These are phyloP conservation scores for Magallana nippona DNA, from an alignment of 2,888 invertebrate genomes.

Conservation along the genomic window DNA sequence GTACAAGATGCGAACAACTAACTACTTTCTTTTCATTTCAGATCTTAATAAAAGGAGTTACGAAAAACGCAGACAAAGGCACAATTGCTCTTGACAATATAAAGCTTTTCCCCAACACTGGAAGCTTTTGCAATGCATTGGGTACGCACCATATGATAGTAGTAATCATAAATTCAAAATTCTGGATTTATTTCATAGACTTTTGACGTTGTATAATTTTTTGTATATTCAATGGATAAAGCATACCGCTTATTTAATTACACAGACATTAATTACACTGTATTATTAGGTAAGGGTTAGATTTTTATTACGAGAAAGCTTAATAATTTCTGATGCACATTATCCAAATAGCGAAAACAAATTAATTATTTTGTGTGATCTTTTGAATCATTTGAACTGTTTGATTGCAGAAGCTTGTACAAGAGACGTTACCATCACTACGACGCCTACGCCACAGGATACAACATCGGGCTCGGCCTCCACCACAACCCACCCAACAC, in stretches of 20 bases:
- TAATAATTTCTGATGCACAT: too few relatives aligned
- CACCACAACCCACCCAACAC: neutral
- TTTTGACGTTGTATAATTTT: too few relatives aligned
- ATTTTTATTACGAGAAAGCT: too few relatives aligned
- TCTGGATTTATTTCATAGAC: too few relatives aligned
- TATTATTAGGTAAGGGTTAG: too few relatives aligned
- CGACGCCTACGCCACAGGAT: neutral
- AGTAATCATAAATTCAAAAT: too few relatives aligned
- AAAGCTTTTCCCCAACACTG: conserved; percentile 13
- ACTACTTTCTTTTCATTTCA: neutral
- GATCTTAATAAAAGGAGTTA: conserved; percentile 12
- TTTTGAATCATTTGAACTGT: neutral
- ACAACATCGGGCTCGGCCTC: neutral
- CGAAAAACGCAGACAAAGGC: neutral
- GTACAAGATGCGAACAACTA: too few relatives aligned
- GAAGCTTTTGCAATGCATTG: neutral
- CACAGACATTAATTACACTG: too few relatives aligned
- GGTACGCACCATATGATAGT: neutral
- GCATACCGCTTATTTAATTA: too few relatives aligned
- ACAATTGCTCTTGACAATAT: neutral
- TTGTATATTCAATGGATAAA: too few relatives aligned
- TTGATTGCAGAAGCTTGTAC: neutral
- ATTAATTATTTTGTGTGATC: too few relatives aligned
- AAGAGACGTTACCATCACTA: neutral
- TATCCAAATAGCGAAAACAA: too few relatives aligned